Base-by-base conservation (phyloP, 2,888 invertebrate species). In the Galeruca laticollis region DNA sequence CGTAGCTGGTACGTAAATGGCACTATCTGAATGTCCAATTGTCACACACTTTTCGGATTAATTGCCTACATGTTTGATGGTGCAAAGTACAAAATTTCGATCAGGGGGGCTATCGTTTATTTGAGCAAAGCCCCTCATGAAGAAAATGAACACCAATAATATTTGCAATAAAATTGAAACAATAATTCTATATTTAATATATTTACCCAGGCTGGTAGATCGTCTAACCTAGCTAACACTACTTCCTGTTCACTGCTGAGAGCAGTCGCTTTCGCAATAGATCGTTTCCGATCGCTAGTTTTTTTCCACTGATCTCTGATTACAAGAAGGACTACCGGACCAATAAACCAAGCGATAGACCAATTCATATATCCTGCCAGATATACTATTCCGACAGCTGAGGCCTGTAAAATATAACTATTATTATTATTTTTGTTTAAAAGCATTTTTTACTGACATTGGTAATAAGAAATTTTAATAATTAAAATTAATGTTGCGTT, bases 191-290 rank as follows among this genome's bases (percentile, higher is more conserved):
- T n/a, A 35, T 49, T 33, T 47, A 59, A 5, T 9, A 10, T 56
- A 80, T 89, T 88, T 85, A 96, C 97, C 98, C 98, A 98, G 31
- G 97, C 93, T 37, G 98, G 98, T 78, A 98, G 86, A 85, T 98
- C 97, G 82, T 95, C 94, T 63, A 98, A 90, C 81, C 94, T 88
- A 2, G 94, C 96, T 73, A 95, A 87, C 73, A 98, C 93, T 40
- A 96, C 91, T 79, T 94, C 93, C 85, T 95, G 94, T 85, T 98
- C 97, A 61, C 93, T 93, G 0, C 92, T 89, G 78, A 91, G 81
- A 0, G 94, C 94, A 3, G 93, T 90, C 11, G 92, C 90, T 84
- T 95, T 94, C 49, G 95, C 94, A 69, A 94, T 88, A 77, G 89
- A 90, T 74, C 94, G 88, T 76, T 90, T 91, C 75, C 92, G 88